A percentile compares a stretch with the other conserved stretches of the same genome.
phyloP scores from a whole-genome alignment of 2,888 invertebrate genomes.

The Cephus spinipes region DNA sequence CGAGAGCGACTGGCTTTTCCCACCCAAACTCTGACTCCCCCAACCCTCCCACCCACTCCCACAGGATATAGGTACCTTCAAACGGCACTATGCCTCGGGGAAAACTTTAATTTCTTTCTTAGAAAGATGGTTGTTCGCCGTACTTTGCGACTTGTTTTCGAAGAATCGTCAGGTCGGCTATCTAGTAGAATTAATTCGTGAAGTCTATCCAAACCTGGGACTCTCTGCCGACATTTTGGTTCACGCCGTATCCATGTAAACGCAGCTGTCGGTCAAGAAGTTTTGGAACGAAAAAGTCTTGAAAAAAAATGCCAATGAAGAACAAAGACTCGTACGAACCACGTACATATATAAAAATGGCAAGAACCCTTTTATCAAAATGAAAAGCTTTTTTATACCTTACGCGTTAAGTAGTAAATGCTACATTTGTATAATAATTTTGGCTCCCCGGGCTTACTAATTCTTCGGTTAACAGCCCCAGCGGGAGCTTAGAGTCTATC shows the following conservation, averaged over 20 bases:
- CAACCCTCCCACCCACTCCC: constrained; percentile 32
- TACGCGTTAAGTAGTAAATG: constrained; percentile 22
- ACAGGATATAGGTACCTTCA: constrained; percentile 19
- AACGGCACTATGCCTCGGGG: constrained; percentile 48
- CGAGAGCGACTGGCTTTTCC: neutral
- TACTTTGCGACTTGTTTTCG: constrained; percentile 6
- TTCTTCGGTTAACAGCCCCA: constrained; percentile 46
- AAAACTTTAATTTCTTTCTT: constrained; percentile 61
- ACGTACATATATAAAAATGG: neutral
- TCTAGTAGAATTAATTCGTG: constrained; percentile 44
- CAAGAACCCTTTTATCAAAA: neutral
- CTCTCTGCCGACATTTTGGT: constrained; percentile 27
- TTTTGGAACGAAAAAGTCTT: constrained; percentile 39
- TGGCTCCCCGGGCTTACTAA: constrained; percentile 42
- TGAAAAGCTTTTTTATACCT: neutral
- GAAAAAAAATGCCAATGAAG: neutral
- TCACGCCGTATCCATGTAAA: constrained; percentile 38
- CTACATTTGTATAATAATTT: constrained; percentile 48
- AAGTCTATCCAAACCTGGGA: constrained; percentile 8
- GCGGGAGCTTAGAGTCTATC: neutral
- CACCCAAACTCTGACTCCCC: neutral
- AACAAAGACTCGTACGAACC: neutral
- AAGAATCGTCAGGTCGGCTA: constrained; percentile 11
- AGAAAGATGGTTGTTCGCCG: constrained; percentile 54
- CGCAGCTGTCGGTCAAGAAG: constrained; percentile 44